phyloP scores from a whole-genome alignment of 2,888 invertebrate genomes.

The Diabrotica balteata region DNA sequence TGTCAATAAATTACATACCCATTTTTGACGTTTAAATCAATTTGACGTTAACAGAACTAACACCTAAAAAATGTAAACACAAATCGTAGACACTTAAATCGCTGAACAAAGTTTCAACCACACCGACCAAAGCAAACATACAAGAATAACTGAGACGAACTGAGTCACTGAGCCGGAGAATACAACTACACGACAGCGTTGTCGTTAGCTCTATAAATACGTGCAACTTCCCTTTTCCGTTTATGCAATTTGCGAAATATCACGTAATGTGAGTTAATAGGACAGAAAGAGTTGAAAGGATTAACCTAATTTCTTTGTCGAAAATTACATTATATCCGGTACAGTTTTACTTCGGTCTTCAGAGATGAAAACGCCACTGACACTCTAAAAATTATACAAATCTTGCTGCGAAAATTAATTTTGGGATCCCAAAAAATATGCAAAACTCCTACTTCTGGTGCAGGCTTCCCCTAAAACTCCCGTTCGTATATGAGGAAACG shows the following conservation, averaged over 20 bases:
- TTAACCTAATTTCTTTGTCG: too few relatives aligned
- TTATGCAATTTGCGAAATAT: not conserved
- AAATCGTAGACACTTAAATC: conserved; percentile 12
- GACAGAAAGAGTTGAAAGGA: too few relatives aligned
- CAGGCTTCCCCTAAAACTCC: too few relatives aligned
- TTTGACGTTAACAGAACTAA: conserved; percentile 9
- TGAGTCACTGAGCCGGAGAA: conserved; percentile 11
- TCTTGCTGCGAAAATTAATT: too few relatives aligned
- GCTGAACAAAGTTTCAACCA: conserved; percentile 5
- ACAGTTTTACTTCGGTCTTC: too few relatives aligned
- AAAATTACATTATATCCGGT: too few relatives aligned
- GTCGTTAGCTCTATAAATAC: not conserved
- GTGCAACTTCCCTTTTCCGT: not conserved
- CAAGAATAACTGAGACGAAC: conserved; percentile 8
- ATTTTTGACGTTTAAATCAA: conserved; percentile 9
- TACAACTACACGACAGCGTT: conserved; percentile 3
- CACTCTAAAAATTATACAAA: too few relatives aligned
- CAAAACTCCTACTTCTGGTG: too few relatives aligned
- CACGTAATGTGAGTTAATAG: too few relatives aligned
- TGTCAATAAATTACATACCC: conserved; percentile 14
- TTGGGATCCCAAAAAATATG: too few relatives aligned
- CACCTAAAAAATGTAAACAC: conserved; percentile 23
- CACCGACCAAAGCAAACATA: conserved; percentile 9
- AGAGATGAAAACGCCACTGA: too few relatives aligned
- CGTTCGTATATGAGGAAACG: too few relatives aligned